Evolutionary conservation across 2,797 vertebrate species (phyloP), one percentile per base, ranked within the genome.

Genomic region (Heliangelus exortis): DNA sequence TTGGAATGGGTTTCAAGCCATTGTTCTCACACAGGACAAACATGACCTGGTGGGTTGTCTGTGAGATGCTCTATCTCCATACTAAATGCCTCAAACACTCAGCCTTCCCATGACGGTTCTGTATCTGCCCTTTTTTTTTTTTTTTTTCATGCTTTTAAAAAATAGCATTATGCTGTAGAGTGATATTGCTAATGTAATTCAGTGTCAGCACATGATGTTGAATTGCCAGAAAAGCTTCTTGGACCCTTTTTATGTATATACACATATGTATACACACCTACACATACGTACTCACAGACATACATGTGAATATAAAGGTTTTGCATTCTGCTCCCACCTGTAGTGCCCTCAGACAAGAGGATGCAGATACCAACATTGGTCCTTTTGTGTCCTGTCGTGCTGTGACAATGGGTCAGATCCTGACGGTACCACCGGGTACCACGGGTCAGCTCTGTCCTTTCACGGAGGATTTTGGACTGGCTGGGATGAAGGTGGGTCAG

Each of bases 341-440:
- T 59, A 34, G 10, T 50, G 43, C 41, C 33, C 29, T 47, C 48
- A 19, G 51, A n/a, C 17, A 29, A 39, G 36, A 1, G 2, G 41
- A 61, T 29, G 4, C 39, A 41, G 39, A 41, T 39, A 48, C 15
- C 55, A 21, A 15, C 0, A 0, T 50, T 53, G n/a, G 29, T 48
- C 55, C 34, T 66, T 51, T 43, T 50, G 54, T 20, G 20, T 33
- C 17, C 0, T 3, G 2, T 8, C 53, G 31, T 75, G 45, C 82
- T 83, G 29, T 47, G 47, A 61, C 48, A 77, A 80, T 4, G 57
- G 41, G 75, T 8, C 41, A 34, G 15, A 78, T 61, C 65, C 1
- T 5, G 58, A 39, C 0, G 4, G 3, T 65, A 17, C 31, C 36
- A 10, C 11, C 71, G 0, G 0, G n/a, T 33, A 0, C 9, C 9